Evolutionary conservation across 2,888 invertebrate species (phyloP).

Genomic region (Cryptocephalus primarius): DNA sequence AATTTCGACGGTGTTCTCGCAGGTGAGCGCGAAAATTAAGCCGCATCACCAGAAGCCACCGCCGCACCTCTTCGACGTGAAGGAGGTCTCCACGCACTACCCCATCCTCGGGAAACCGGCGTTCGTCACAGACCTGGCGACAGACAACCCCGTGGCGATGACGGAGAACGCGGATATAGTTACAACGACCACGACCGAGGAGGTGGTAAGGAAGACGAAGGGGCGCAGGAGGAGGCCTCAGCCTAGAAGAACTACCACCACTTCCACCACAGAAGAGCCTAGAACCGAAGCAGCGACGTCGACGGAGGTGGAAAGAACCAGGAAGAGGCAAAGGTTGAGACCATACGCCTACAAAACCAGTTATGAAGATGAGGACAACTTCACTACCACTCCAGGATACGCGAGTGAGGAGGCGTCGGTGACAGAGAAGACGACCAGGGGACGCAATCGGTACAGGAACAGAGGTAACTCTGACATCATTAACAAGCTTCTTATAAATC

Average conservation of each 20-base stretch:
- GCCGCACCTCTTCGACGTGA: constrained; percentile 29
- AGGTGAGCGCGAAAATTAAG: constrained; percentile 27
- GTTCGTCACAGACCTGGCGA: constrained; percentile 6
- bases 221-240: constrained; percentile 14
- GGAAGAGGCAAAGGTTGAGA: constrained; percentile 17
- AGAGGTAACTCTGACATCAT: constrained; percentile 2
- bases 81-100: constrained; percentile 37
- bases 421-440: constrained; percentile 3
- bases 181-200: constrained; percentile 12
- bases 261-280: constrained; percentile 14
- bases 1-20: constrained; percentile 31
- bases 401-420: too few species aligned
- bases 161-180: constrained; percentile 17
- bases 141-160: constrained; percentile 5
- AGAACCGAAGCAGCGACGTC: constrained; percentile 4
- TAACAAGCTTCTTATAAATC: constrained; percentile 4
- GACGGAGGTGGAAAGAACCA: constrained; percentile 18
- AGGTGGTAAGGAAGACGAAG: constrained; percentile 11
- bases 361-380: too few species aligned
- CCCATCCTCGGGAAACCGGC: constrained; percentile 29
- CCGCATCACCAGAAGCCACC: constrained; percentile 17
- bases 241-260: constrained; percentile 15
- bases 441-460: neutral
- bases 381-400: too few species aligned
- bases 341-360: constrained; percentile 9